Base-by-base conservation (phyloP, 2,797 vertebrate species). In the Enteromius argenteus region DNA sequence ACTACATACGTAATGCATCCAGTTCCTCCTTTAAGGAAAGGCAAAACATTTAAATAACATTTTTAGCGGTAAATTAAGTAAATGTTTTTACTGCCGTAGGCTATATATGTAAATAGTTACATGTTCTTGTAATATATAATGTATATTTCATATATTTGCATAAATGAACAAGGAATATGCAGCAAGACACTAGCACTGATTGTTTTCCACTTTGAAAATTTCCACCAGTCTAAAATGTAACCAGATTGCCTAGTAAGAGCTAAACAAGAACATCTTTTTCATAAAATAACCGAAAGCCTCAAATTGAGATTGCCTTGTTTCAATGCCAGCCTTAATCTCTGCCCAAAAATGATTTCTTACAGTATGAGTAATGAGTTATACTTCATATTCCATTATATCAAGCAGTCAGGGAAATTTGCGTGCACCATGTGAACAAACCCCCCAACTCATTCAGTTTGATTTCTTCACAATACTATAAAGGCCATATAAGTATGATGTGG, bases 391-490 rank as follows among this genome's bases (percentile, higher is more conserved):
- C 62, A 49, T 68, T 51, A 80, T 68, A 69, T 53, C 46, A 69
- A 69, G 64, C n/a, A 69, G 62, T 79, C 60, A 78, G 76, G 64
- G 46, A 80, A 80, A 80, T 81, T 35, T 81, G 27, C 53, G 10
- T 23, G 58, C 49, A 14, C 14, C 56, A 51, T 17, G 27, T 64
- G 74, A 76, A 76, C 44, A 46, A 78, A 32, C 19, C 39, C 19
- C 60, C 4, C 23, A 27, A 60, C 53, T 81, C 62, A 76, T 83
- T 77, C 27, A 69, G 60, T 83, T 83, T 46, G 27, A 9, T 37
- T 80, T 39, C 42, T 23, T 69, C 46, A 68, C 37, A 32, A 30
- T 83, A 32, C 35, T 32, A 27, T 77, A 77, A 68, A 77, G 73
- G 64, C 49, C 23, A n/a, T 58, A 10, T 32, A 76, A 32, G 62